These are phyloP conservation scores for Glomeris maerens DNA, from an alignment of 1,140 invertebrate species.

Conservation along the genomic window DNA sequence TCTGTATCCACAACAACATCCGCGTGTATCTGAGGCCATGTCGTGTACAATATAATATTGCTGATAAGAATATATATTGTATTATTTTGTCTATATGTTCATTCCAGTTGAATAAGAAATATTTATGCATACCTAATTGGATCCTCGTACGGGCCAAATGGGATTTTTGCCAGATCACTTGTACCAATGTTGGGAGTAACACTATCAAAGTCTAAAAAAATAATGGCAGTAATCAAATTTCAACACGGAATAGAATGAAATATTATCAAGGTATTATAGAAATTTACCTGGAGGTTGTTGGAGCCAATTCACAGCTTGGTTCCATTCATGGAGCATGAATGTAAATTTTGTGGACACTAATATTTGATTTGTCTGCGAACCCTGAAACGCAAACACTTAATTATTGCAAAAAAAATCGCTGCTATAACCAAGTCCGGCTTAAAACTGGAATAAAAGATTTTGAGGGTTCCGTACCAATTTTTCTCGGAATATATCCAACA, in stretches of 20 bases:
- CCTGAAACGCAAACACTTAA: constrained; percentile 32
- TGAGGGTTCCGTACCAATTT: constrained; percentile 27
- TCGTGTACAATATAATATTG: constrained; percentile 61
- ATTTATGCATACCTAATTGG: constrained; percentile 48
- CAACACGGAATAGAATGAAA: background rate
- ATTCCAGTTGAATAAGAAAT: background rate
- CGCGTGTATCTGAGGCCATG: constrained; percentile 73
- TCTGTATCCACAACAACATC: constrained; percentile 75
- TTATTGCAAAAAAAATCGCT: background rate
- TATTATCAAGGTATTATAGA: background rate
- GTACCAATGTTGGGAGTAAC: constrained; percentile 42
- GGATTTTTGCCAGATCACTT: constrained; percentile 46
- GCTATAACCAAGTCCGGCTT: background rate
- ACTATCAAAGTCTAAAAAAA: constrained; percentile 47
- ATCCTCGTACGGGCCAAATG: constrained; percentile 70
- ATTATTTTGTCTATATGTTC: background rate
- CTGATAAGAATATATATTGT: constrained; percentile 33
- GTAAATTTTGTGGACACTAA: constrained; percentile 64
- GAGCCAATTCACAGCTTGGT: constrained; percentile 42
- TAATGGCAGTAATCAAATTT: constrained; percentile 8
- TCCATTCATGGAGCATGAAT: constrained; percentile 60
- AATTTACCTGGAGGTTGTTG: constrained; percentile 42
- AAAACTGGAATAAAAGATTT: background rate
- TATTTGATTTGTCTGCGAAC: constrained; percentile 33
- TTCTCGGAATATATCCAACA: constrained; percentile 33